phyloP scores from a whole-genome alignment of 2,797 vertebrate genomes.

The Enteromius fasciolatus region DNA sequence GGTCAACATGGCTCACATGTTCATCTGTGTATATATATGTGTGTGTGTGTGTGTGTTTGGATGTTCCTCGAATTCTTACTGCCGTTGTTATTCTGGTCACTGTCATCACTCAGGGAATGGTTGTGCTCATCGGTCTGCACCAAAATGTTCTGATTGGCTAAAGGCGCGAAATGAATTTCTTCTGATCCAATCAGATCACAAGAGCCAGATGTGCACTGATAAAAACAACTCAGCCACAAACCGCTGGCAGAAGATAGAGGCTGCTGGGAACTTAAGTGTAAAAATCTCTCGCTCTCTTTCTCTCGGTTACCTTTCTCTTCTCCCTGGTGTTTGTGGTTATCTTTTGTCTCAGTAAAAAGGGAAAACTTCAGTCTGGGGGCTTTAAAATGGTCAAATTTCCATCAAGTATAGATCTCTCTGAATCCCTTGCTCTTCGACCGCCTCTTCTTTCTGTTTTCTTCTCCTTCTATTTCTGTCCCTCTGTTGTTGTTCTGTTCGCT shows the following conservation, averaged over 20 bases:
- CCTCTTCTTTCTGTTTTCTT: slow-evolving; percentile 49
- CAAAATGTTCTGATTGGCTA: slow-evolving; percentile 47
- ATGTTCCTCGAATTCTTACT: slow-evolving; percentile 27
- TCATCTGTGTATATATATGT: not conserved
- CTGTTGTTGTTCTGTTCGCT: slow-evolving; percentile 7
- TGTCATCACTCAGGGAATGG: slow-evolving; percentile 35
- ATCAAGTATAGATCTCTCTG: slow-evolving; percentile 75
- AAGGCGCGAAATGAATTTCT: slow-evolving; percentile 27
- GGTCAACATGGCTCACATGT: slow-evolving; percentile 11
- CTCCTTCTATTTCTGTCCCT: slow-evolving; percentile 31
- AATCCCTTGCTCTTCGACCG: slow-evolving; percentile 68
- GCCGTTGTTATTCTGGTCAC: slow-evolving; percentile 47
- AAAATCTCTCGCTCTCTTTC: slow-evolving; percentile 26
- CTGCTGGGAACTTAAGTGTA: slow-evolving; percentile 40
- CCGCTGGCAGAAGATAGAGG: slow-evolving; percentile 40
- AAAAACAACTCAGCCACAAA: slow-evolving; percentile 49
- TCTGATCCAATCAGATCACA: slow-evolving; percentile 45
- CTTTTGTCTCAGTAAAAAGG: slow-evolving; percentile 64
- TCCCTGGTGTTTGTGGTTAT: slow-evolving; percentile 53
- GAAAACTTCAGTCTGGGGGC: slow-evolving; percentile 71
- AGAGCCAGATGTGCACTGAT: slow-evolving; percentile 54
- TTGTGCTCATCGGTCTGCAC: slow-evolving; percentile 28
- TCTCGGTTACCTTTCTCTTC: slow-evolving; percentile 49
- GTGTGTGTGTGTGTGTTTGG: not conserved
- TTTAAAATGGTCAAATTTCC: slow-evolving; percentile 78